Percentiles rank a stretch among this genome's conserved stretches.
Conservation (phyloP, 1,140 invertebrate species). For the Coptotermes formosanus region DNA sequence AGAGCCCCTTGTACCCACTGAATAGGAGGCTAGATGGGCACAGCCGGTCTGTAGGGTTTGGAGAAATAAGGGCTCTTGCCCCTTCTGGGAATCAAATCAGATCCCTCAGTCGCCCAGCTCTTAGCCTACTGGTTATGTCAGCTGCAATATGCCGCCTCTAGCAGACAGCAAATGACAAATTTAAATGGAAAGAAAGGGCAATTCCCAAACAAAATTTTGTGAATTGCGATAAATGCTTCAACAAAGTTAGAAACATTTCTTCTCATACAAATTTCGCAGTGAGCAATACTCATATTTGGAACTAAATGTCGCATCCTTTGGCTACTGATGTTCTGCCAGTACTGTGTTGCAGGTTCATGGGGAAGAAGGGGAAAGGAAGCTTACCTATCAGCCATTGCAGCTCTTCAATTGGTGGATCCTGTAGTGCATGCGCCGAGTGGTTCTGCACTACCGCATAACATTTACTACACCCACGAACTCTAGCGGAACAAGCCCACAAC, state of each 20-base stretch:
- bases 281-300: not conserved
- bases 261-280: not conserved
- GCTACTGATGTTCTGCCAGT: not conserved
- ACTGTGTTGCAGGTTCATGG: constrained; percentile 5
- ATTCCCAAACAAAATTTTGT: not conserved
- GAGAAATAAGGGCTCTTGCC: too few species aligned
- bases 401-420: constrained; percentile 2
- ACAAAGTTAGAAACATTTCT: not conserved
- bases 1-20: too few species aligned
- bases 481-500: not conserved
- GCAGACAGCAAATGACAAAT: too few species aligned
- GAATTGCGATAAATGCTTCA: not conserved
- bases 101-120: too few species aligned
- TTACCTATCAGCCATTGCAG: constrained; percentile 21
- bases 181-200: too few species aligned
- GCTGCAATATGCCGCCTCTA: too few species aligned
- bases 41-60: too few species aligned
- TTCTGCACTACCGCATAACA: not conserved
- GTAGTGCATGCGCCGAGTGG: not conserved
- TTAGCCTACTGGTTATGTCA: too few species aligned
- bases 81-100: too few species aligned
- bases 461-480: not conserved
- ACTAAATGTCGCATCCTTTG: not conserved
- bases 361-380: not conserved
- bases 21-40: too few species aligned